Percentiles rank a stretch among this genome's conserved stretches.
phyloP scores from a whole-genome alignment of 2,888 invertebrate species.

The Ferdinandea cuprea region DNA sequence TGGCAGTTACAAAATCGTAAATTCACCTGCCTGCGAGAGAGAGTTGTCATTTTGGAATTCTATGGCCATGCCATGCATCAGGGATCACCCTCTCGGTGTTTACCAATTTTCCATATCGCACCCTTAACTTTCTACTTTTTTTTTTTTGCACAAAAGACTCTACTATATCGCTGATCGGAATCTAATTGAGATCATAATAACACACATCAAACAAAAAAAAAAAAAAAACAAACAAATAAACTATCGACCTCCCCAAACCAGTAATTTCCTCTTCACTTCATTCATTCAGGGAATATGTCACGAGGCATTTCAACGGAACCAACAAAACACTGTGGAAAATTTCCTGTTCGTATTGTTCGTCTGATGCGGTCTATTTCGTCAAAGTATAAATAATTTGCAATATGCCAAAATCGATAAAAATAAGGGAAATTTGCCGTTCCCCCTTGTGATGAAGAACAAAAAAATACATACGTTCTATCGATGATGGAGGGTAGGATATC shows the following conservation, averaged over 20 bases:
- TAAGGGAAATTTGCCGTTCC: slow-evolving; percentile 5
- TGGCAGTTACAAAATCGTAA: slow-evolving; percentile 51
- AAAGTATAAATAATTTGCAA: slow-evolving; percentile 18
- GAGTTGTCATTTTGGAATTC: slow-evolving; percentile 49
- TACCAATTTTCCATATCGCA: slow-evolving; percentile 3
- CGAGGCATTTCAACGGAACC: too few relatives aligned
- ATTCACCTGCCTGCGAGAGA: slow-evolving; percentile 49
- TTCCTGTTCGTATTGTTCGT: slow-evolving; percentile 19
- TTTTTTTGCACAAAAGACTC: neutral
- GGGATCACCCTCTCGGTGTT: slow-evolving; percentile 50
- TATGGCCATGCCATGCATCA: slow-evolving; percentile 62
- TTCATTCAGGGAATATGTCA: slow-evolving; percentile 21
- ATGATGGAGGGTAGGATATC: slow-evolving; percentile 16
- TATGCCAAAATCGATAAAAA: slow-evolving; percentile 45
- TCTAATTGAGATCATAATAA: slow-evolving; percentile 23
- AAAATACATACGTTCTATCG: neutral
- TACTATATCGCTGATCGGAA: slow-evolving; percentile 27
- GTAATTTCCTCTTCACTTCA: slow-evolving; percentile 13
- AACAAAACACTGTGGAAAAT: too few relatives aligned
- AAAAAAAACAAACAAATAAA: too few relatives aligned
- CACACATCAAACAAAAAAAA: slow-evolving; percentile 11
- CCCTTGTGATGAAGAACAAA: too few relatives aligned
- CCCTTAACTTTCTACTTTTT: neutral
- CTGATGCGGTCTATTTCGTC: slow-evolving; percentile 41
- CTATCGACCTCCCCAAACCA: neutral